These are phyloP conservation scores for Drosophila greeni DNA, from an alignment of 2,888 invertebrate species.

Conservation along the genomic window DNA sequence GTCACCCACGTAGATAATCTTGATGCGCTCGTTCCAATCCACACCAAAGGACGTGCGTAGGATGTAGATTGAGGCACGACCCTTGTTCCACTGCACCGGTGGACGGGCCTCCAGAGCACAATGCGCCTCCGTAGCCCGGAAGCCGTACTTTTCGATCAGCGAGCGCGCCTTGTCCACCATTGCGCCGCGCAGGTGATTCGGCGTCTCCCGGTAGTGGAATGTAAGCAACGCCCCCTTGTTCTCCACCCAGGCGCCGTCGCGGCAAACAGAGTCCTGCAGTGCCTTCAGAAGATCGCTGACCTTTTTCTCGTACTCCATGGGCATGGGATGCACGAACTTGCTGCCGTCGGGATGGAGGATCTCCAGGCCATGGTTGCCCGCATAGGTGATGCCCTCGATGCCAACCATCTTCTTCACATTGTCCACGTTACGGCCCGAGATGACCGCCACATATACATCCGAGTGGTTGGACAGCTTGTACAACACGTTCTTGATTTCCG, in stretches of 20 bases:
- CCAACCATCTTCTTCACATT: slow-evolving; percentile 95
- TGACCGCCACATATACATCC: slow-evolving; percentile 91
- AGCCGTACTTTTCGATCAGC: slow-evolving; percentile 87
- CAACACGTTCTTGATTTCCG: slow-evolving; percentile 90
- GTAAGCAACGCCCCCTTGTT: slow-evolving; percentile 92
- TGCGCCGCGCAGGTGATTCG: slow-evolving; percentile 83
- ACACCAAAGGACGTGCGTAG: slow-evolving; percentile 92
- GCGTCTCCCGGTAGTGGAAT: slow-evolving; percentile 92
- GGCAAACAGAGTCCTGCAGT: slow-evolving; percentile 90
- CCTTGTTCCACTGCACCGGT: slow-evolving; percentile 94
- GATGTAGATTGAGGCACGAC: slow-evolving; percentile 93
- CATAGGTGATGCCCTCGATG: slow-evolving; percentile 93
- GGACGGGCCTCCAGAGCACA: slow-evolving; percentile 94
- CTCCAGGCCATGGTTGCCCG: slow-evolving; percentile 93
- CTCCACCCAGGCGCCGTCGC: slow-evolving; percentile 94
- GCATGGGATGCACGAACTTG: slow-evolving; percentile 94
- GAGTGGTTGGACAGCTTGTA: slow-evolving; percentile 90
- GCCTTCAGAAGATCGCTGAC: slow-evolving; percentile 87
- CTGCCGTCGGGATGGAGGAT: slow-evolving; percentile 94
- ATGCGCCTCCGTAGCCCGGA: slow-evolving; percentile 88
- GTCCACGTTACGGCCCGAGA: slow-evolving; percentile 91
- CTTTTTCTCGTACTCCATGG: slow-evolving; percentile 89
- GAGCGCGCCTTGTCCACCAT: slow-evolving; percentile 86
- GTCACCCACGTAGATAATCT: slow-evolving; percentile 93
- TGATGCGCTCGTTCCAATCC: slow-evolving; percentile 93